These are phyloP conservation scores for Caenorhabditis uteleia DNA, from an alignment of 2,888 invertebrate species.

Conservation along the genomic window DNA sequence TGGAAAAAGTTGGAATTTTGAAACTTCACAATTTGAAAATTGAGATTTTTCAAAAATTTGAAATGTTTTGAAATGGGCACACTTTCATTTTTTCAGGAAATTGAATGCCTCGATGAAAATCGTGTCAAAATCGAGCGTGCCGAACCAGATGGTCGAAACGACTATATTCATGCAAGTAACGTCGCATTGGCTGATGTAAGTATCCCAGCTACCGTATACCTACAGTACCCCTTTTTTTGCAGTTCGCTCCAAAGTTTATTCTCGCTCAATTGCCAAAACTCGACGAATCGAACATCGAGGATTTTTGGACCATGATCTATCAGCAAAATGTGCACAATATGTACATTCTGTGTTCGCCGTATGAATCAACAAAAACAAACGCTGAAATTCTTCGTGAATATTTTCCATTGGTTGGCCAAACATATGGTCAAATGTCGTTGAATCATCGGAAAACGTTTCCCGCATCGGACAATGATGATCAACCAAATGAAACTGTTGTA, in stretches of 20 bases:
- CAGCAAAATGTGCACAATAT: conserved; percentile 2
- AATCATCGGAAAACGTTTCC: background rate
- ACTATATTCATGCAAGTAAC: conserved; percentile 9
- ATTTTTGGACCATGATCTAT: conserved; percentile 9
- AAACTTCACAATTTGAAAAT: too few species aligned
- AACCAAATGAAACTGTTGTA: background rate
- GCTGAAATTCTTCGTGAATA: background rate
- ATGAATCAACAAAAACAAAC: background rate
- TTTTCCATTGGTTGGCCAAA: background rate
- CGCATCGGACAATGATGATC: background rate
- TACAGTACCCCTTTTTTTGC: too few species aligned
- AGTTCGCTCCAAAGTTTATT: background rate
- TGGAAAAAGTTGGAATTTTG: too few species aligned
- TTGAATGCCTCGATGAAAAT: conserved; percentile 3
- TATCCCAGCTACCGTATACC: too few species aligned
- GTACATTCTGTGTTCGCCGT: background rate
- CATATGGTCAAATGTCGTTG: conserved; percentile 1
- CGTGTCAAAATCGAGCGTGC: conserved; percentile 1
- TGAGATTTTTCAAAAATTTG: too few species aligned
- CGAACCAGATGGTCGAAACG: background rate
- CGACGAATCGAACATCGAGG: background rate
- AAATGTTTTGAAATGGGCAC: too few species aligned
- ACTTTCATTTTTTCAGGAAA: too few species aligned
- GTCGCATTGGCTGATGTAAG: background rate
- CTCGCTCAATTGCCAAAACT: conserved; percentile 1